phyloP scores from a whole-genome alignment of 2,113 vertebrate genomes.

The Prolemur simus region DNA sequence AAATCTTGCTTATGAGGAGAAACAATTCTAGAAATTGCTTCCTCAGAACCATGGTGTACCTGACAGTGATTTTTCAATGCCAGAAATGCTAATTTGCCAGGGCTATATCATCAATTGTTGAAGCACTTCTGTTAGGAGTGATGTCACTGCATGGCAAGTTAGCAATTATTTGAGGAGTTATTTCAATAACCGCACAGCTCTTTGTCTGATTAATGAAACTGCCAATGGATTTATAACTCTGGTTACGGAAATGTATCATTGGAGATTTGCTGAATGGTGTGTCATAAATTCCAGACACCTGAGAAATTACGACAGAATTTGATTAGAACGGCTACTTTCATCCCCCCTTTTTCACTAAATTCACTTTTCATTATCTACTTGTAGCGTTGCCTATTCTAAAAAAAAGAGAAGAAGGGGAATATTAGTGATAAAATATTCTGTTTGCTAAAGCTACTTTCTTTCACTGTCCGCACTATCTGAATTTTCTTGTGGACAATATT shows the following conservation, averaged over 20 bases:
- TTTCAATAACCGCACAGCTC: slow-evolving; percentile 72
- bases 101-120: slow-evolving; percentile 19
- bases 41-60: not conserved
- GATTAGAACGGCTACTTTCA: slow-evolving; percentile 55
- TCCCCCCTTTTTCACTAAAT: slow-evolving; percentile 46
- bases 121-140: not conserved
- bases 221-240: slow-evolving; percentile 59
- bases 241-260: slow-evolving; percentile 70
- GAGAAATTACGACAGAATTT: slow-evolving; percentile 63
- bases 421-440: slow-evolving; percentile 10
- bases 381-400: not conserved
- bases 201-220: slow-evolving; percentile 79
- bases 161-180: slow-evolving; percentile 69
- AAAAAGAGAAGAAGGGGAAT: not conserved
- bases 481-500: slow-evolving; percentile 35
- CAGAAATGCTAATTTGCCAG: slow-evolving; percentile 63
- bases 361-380: slow-evolving; percentile 64
- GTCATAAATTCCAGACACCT: slow-evolving; percentile 71
- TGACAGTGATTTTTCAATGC: slow-evolving; percentile 52
- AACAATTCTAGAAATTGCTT: slow-evolving; percentile 34
- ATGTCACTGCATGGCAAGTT: slow-evolving; percentile 44
- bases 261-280: slow-evolving; percentile 73
- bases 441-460: slow-evolving; percentile 8
- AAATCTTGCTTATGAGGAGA: slow-evolving; percentile 14
- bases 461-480: not conserved